These are phyloP conservation scores for Eueides isabella DNA, from an alignment of 1,140 invertebrate species.

Conservation along the genomic window DNA sequence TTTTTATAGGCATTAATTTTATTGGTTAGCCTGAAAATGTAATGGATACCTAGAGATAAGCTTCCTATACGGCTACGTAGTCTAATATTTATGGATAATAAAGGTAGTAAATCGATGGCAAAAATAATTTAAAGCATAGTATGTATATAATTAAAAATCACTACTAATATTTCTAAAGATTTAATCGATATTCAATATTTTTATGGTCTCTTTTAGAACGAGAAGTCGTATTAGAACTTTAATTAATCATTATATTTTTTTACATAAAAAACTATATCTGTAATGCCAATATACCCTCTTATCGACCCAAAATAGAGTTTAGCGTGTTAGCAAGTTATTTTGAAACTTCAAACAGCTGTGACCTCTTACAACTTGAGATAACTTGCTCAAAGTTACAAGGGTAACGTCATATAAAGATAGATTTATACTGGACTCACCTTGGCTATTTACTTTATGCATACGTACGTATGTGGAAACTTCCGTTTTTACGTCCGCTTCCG, in stretches of 20 bases:
- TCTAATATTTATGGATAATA: too few species aligned
- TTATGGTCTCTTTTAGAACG: not conserved
- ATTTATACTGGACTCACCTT: conserved; percentile 34
- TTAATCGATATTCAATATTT: not conserved
- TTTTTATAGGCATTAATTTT: too few species aligned
- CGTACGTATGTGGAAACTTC: conserved; percentile 27
- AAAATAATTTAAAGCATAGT: too few species aligned
- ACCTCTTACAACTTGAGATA: conserved; percentile 32
- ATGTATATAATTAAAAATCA: too few species aligned
- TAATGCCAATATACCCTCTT: not conserved
- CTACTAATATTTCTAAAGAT: too few species aligned
- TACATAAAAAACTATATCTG: not conserved
- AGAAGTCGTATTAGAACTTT: not conserved
- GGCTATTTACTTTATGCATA: conserved; percentile 32
- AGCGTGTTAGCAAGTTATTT: not conserved
- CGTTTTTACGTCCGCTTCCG: conserved; percentile 41
- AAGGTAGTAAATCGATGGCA: too few species aligned
- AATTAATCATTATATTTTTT: not conserved
- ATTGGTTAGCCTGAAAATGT: too few species aligned
- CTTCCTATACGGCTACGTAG: too few species aligned
- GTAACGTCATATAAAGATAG: conserved; percentile 32
- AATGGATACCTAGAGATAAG: too few species aligned
- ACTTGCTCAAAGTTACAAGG: conserved; percentile 33
- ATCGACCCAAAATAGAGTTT: not conserved
- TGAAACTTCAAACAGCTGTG: conserved; percentile 27